Evolutionary conservation across 2,113 vertebrate species (phyloP).

Genomic region (Motacilla tschutschensis): DNA sequence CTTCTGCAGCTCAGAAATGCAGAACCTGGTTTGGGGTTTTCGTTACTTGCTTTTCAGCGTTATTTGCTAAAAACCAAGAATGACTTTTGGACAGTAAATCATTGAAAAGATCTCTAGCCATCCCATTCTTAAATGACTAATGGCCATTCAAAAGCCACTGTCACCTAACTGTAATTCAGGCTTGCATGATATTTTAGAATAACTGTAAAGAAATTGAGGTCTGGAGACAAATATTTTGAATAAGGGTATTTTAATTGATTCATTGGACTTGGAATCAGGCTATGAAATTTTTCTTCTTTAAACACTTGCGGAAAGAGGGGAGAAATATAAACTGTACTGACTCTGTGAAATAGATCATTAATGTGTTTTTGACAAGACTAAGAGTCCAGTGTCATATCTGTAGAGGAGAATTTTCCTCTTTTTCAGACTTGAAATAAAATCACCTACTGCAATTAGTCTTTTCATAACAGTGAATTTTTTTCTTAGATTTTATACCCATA

Average conservation of each 20-base stretch:
- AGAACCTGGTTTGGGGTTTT: neutral
- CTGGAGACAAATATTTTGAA: slow-evolving; percentile 24
- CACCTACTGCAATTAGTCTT: neutral
- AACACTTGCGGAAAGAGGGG: neutral
- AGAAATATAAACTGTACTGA: neutral
- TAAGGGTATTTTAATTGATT: slow-evolving; percentile 20
- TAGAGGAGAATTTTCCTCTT: neutral
- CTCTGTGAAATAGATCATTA: neutral
- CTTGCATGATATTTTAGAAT: neutral
- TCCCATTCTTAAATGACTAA: neutral
- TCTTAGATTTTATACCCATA: neutral
- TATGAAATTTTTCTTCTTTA: slow-evolving; percentile 18
- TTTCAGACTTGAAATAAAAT: neutral
- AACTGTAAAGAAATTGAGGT: neutral
- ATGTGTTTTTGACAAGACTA: neutral
- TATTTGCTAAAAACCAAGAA: neutral
- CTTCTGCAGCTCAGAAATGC: neutral
- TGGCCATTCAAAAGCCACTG: neutral
- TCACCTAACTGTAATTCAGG: neutral
- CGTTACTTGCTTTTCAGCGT: neutral
- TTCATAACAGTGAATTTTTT: neutral
- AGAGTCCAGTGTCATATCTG: neutral
- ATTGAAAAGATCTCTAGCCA: neutral
- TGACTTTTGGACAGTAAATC: slow-evolving; percentile 7
- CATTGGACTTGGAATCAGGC: neutral